Evolutionary conservation across 2,113 vertebrate species (phyloP).

Genomic region (Oryzias melastigma): DNA sequence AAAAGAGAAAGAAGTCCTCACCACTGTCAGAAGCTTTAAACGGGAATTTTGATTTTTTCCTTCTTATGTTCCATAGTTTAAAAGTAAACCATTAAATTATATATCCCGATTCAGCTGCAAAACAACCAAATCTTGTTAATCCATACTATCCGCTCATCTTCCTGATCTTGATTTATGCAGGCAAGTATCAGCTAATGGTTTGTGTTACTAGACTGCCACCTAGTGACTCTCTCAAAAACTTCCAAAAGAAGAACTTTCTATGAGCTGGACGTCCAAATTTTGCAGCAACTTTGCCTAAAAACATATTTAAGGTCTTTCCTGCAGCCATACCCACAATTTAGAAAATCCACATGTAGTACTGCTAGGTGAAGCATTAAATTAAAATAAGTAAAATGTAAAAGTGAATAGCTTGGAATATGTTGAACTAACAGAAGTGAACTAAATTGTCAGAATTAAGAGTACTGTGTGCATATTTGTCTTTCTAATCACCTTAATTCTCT

Average conservation of each 20-base stretch:
- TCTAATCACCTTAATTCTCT: background rate
- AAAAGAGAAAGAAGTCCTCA: conserved; percentile 14
- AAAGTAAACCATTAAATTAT: conserved; percentile 28
- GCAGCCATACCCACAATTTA: conserved; percentile 6
- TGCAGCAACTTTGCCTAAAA: conserved; percentile 20
- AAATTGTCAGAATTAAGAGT: conserved; percentile 17
- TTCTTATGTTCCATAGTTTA: background rate
- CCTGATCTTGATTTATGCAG: conserved; percentile 46
- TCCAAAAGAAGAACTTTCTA: conserved; percentile 28
- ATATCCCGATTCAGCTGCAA: conserved; percentile 41
- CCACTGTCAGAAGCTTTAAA: background rate
- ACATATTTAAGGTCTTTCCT: conserved; percentile 25
- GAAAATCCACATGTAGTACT: conserved; percentile 8
- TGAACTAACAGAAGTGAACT: conserved; percentile 21
- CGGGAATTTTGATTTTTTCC: background rate
- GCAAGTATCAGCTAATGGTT: conserved; percentile 28
- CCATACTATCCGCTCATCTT: conserved; percentile 52
- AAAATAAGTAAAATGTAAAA: conserved; percentile 2
- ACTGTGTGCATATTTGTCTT: conserved; percentile 14
- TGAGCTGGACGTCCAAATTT: conserved; percentile 29
- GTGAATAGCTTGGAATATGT: conserved; percentile 2
- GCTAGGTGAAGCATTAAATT: conserved; percentile 16
- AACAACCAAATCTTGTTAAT: conserved; percentile 49
- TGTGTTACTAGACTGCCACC: conserved; percentile 79
- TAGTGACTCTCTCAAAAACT: conserved; percentile 63